Evolutionary conservation across 2,797 vertebrate species (phyloP).

Genomic region (Xenopus petersii): DNA sequence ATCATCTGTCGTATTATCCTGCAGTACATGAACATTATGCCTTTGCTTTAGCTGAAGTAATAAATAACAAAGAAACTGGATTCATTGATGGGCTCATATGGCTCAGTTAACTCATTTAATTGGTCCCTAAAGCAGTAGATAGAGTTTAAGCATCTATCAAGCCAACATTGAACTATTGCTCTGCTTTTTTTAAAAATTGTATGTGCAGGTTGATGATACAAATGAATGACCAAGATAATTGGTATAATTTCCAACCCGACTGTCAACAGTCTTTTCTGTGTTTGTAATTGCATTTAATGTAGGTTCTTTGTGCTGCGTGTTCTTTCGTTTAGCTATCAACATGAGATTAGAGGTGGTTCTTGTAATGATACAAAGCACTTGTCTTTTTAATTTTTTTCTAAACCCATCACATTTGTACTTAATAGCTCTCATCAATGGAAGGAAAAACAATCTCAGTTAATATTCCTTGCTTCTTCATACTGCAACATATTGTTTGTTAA

Average conservation of each 20-base stretch:
- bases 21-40: constrained; percentile 44
- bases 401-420: constrained; percentile 23
- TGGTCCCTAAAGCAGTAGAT: constrained; percentile 47
- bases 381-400: constrained; percentile 4
- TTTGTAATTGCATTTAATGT: constrained; percentile 27
- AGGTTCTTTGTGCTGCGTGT: constrained; percentile 13
- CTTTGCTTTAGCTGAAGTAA: constrained; percentile 50
- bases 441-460: background rate
- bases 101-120: constrained; percentile 51
- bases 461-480: no score
- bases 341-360: constrained; percentile 25
- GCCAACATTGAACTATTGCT: constrained; percentile 47
- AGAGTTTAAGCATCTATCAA: constrained; percentile 44
- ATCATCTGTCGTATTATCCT: constrained; percentile 56
- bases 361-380: constrained; percentile 9
- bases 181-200: constrained; percentile 42
- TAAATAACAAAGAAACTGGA: constrained; percentile 45
- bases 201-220: constrained; percentile 39
- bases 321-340: constrained; percentile 35
- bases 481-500: no score
- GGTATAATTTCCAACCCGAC: constrained; percentile 24
- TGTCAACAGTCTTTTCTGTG: constrained; percentile 20
- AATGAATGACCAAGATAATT: constrained; percentile 41
- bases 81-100: constrained; percentile 52
- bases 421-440: constrained; percentile 18